Percentiles rank a stretch among this genome's conserved stretches.
Evolutionary conservation across 2,888 invertebrate species (phyloP).

Genomic region (Hesperia comma): DNA sequence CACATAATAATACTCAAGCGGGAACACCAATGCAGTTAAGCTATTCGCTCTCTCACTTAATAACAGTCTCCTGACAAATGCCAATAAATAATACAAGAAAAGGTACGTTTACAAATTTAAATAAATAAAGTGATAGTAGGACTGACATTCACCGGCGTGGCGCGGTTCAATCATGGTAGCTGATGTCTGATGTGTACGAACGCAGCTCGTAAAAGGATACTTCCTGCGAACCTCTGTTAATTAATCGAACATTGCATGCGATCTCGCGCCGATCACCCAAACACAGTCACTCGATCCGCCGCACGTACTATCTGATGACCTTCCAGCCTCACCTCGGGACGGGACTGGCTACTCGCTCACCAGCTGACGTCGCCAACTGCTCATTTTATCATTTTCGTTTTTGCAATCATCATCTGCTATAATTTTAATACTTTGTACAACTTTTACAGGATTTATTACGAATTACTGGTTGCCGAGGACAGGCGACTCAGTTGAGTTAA

Average conservation of each 20-base stretch:
- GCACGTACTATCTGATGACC: background rate
- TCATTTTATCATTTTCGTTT: slow-evolving; percentile 8
- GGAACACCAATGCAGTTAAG: no score
- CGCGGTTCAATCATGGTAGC: background rate
- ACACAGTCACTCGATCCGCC: slow-evolving; percentile 15
- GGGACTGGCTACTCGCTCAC: no score
- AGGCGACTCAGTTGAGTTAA: no score
- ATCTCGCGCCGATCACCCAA: slow-evolving; percentile 16
- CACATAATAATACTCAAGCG: no score
- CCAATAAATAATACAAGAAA: no score
- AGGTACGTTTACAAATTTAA: no score
- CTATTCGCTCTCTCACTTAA: no score
- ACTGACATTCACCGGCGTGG: no score
- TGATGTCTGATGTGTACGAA: background rate
- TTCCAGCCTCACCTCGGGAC: background rate
- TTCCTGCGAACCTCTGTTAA: slow-evolving; percentile 14
- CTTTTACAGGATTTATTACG: background rate
- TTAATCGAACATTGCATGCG: slow-evolving; percentile 23
- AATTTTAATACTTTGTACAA: background rate
- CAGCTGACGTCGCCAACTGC: slow-evolving; percentile 11
- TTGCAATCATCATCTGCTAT: background rate
- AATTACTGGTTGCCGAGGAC: no score
- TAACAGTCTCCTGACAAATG: no score
- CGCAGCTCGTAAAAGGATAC: slow-evolving; percentile 4
- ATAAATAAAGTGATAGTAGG: no score